Percentiles rank a stretch among this genome's conserved stretches.
Evolutionary conservation across 2,888 invertebrate species (phyloP).

Genomic region (Hymenopus coronatus): DNA sequence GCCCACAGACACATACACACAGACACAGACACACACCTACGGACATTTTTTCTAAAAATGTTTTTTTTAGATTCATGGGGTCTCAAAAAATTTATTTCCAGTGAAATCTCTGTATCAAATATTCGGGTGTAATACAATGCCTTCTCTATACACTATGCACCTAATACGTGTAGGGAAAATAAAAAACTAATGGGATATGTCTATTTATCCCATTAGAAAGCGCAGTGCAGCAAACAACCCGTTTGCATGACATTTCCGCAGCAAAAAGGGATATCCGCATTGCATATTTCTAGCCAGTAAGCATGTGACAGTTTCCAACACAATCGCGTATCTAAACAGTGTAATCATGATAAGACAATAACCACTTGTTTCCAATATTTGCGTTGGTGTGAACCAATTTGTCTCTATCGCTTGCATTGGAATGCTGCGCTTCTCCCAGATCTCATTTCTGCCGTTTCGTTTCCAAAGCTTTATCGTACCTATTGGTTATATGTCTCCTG

Average conservation of each 20-base stretch:
- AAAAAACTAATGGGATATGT: no score
- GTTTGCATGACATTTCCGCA: neutral
- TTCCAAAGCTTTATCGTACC: neutral
- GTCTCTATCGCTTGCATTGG: neutral
- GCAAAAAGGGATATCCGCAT: neutral
- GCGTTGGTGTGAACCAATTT: neutral
- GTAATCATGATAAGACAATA: neutral
- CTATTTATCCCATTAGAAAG: no score
- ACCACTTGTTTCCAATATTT: neutral
- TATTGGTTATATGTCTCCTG: neutral
- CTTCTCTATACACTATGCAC: no score
- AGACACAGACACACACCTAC: no score
- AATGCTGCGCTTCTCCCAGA: neutral
- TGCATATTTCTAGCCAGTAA: neutral
- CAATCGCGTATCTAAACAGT: neutral
- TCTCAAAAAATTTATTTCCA: no score
- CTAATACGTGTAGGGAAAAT: no score
- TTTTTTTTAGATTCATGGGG: no score
- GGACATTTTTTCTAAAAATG: no score
- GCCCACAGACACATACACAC: no score
- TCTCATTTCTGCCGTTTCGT: neutral
- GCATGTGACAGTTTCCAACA: neutral
- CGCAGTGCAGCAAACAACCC: neutral
- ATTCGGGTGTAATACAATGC: no score
- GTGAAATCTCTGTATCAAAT: no score